A percentile compares a stretch with the other conserved stretches of the same genome.
phyloP scores from a whole-genome alignment of 2,888 invertebrate species.

The Cyclophora punctaria region DNA sequence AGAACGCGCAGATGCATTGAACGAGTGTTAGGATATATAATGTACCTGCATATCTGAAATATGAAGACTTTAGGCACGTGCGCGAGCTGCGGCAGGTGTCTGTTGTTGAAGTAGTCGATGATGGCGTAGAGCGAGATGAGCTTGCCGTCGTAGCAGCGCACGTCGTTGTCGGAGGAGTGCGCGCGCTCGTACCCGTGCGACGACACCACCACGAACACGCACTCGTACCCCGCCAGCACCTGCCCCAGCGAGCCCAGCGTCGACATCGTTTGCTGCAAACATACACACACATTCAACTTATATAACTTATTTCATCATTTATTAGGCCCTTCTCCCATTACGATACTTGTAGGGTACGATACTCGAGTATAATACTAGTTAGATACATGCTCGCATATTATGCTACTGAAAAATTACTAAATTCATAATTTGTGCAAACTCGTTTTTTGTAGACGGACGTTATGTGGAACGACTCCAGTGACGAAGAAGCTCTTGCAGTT shows the following conservation, averaged over 20 bases:
- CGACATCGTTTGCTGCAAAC: conserved; percentile 43
- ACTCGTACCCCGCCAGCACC: conserved; percentile 66
- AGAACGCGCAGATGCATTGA: background rate
- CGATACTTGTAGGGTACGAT: too few relatives aligned
- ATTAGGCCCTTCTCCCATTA: too few relatives aligned
- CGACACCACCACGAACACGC: conserved; percentile 79
- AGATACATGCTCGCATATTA: too few relatives aligned
- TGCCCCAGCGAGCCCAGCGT: conserved; percentile 50
- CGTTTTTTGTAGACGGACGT: too few relatives aligned
- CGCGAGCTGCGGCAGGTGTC: conserved; percentile 63
- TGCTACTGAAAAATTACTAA: too few relatives aligned
- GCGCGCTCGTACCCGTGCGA: conserved; percentile 77
- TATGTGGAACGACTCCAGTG: too few relatives aligned
- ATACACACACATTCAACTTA: background rate
- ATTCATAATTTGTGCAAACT: too few relatives aligned
- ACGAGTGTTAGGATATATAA: background rate
- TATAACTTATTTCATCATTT: too few relatives aligned
- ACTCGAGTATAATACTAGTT: too few relatives aligned
- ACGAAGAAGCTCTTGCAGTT: too few relatives aligned
- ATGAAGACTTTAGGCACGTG: conserved; percentile 83
- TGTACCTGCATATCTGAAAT: conserved; percentile 80
- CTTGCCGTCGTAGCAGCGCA: conserved; percentile 75
- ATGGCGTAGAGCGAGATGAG: conserved; percentile 68
- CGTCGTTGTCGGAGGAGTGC: conserved; percentile 65
- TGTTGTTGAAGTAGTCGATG: conserved; percentile 75